Evolutionary conservation across 2,888 invertebrate genomes (phyloP), one percentile per base, ranked within the genome.

Genomic region (Agrotis segetum): DNA sequence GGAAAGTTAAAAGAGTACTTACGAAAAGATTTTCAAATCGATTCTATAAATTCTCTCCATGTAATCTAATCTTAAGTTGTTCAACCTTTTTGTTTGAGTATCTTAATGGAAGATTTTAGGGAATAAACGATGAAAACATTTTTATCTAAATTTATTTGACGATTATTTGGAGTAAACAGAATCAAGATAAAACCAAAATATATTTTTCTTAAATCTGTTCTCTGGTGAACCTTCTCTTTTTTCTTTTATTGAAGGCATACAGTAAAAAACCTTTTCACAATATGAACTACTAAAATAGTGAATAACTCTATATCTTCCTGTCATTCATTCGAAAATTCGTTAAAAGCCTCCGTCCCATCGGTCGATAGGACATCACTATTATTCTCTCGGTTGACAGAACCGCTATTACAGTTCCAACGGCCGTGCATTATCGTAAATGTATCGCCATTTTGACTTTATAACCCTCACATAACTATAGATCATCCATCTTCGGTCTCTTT

Each of bases 371-470:
- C 82, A 84, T 88, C 86, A 86, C 86, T 88, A 88, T 89, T 87
- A 88, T 85, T 87, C 88, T 84, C 83, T 78, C 87, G 88, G 88
- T 87, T 88, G 85, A 87, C 88, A 86, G 89, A 88, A 88, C 89
- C 89, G 85, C 89, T 88, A 91, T 93, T 91, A 92, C 83, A 87
- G 83, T 74, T 84, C 73, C 86, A 92, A 92, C 90, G 93, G 90
- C 90, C 89, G 81, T 86, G 87, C 91, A 92, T 92, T 93, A 92
- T 89, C 90, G 90, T 89, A 90, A 92, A 93, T 91, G 92, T 93
- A 92, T 92, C 89, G 91, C 88, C 89, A 87, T 90, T 92, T 91
- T 91, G 91, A 91, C 91, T 92, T 92, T 92, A 92, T 90, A 89
- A 88, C 87, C 87, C 87, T 84, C 87, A 85, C 88, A 89, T 91